phyloP scores from a whole-genome alignment of 2,797 vertebrate genomes.

The Fistularia tabacaria region DNA sequence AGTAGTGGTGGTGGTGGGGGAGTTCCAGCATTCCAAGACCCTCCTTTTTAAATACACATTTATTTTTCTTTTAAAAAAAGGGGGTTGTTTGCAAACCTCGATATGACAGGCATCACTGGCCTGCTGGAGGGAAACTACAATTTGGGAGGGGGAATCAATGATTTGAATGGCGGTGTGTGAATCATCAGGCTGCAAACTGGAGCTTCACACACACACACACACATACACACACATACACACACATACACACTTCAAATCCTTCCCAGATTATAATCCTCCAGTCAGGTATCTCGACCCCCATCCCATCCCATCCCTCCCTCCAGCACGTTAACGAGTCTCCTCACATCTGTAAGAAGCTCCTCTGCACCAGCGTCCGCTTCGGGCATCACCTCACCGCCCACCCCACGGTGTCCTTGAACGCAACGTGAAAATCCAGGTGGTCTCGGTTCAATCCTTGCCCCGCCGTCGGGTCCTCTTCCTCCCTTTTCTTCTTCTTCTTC shows the following conservation, averaged over 20 bases:
- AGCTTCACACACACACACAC: too few relatives aligned
- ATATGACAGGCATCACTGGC: slow-evolving; percentile 34
- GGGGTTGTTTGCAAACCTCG: slow-evolving; percentile 46
- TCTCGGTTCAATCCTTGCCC: slow-evolving; percentile 49
- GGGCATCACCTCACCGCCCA: too few relatives aligned
- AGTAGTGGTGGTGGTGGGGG: slow-evolving; percentile 34
- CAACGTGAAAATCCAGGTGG: slow-evolving; percentile 54
- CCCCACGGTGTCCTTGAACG: slow-evolving; percentile 51
- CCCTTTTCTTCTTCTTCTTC: slow-evolving; percentile 70
- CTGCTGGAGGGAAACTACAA: too few relatives aligned
- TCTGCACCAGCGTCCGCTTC: slow-evolving; percentile 29
- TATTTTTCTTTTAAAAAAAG: slow-evolving; percentile 73
- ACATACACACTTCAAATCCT: too few relatives aligned
- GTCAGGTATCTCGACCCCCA: neutral
- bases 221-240: too few relatives aligned
- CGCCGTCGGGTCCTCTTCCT: slow-evolving; percentile 68
- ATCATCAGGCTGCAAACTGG: neutral
- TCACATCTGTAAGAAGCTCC: slow-evolving; percentile 65
- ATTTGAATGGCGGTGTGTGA: neutral
- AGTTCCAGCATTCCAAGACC: neutral
- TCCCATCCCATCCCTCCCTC: too few relatives aligned
- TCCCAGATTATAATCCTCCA: too few relatives aligned
- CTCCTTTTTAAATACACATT: slow-evolving; percentile 35
- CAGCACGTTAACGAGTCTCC: slow-evolving; percentile 32
- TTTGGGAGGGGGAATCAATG: too few relatives aligned